A percentile compares a stretch with the other conserved stretches of the same genome.
phyloP scores from a whole-genome alignment of 2,113 vertebrate species.

The Dromaius novaehollandiae region DNA sequence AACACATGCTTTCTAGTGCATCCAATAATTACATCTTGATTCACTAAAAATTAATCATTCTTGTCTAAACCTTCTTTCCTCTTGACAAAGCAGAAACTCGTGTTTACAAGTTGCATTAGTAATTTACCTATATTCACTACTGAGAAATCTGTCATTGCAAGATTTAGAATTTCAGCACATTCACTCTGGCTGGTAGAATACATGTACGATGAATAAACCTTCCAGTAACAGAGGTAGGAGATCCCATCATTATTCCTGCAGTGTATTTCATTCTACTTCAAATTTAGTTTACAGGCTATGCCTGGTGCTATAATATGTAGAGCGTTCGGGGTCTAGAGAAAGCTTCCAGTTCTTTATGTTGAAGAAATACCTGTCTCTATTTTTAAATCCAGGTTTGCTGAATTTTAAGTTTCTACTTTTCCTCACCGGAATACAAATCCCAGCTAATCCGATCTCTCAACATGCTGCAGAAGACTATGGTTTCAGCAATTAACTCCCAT shows the following conservation, averaged over 20 bases:
- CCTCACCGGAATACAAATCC: not conserved
- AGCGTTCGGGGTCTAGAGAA: not conserved
- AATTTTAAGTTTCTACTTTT: not conserved
- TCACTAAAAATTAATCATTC: not conserved
- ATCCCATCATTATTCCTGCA: not conserved
- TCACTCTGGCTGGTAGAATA: not conserved
- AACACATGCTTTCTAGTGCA: constrained; percentile 30
- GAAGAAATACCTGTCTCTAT: not conserved
- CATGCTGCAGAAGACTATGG: not conserved
- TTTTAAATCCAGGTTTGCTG: not conserved
- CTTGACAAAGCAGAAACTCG: not conserved
- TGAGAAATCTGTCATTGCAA: not conserved
- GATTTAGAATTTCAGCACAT: fast-evolving
- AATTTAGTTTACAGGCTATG: not conserved
- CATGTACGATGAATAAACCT: not conserved
- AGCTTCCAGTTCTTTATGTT: not conserved
- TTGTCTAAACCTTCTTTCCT: not conserved
- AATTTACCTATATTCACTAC: not conserved
- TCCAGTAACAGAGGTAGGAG: not conserved
- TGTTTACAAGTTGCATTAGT: not conserved
- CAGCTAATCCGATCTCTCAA: fast-evolving
- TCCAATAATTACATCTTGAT: not conserved
- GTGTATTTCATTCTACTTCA: not conserved
- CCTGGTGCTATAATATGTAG: not conserved
- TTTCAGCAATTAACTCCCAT: not conserved